These are phyloP conservation scores for Aegithalos caudatus DNA, from an alignment of 2,113 vertebrate genomes.

Conservation along the genomic window DNA sequence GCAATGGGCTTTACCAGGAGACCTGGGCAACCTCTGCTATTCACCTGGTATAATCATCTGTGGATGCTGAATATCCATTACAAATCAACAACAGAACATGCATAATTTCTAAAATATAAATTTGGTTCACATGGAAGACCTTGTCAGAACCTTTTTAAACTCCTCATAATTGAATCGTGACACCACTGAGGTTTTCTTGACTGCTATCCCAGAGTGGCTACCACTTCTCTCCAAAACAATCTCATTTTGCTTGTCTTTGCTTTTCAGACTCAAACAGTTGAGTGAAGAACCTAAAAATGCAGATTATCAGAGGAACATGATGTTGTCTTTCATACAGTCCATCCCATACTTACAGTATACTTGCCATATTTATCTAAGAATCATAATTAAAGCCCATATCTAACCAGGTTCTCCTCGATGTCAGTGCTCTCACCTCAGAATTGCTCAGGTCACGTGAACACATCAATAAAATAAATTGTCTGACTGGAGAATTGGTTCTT, in stretches of 20 bases:
- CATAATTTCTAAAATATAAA: background rate
- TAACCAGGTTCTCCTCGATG: background rate
- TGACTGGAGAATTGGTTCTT: background rate
- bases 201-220: background rate
- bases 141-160: background rate
- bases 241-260: background rate
- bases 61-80: background rate
- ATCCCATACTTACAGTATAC: background rate
- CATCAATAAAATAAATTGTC: background rate
- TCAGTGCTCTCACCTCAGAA: background rate
- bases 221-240: background rate
- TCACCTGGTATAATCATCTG: background rate
- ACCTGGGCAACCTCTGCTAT: background rate
- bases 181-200: background rate
- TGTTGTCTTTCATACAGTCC: background rate
- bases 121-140: background rate
- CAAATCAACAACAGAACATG: background rate
- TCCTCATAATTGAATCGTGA: background rate
- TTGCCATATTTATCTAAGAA: background rate
- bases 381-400: background rate
- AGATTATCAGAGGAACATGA: background rate
- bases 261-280: background rate
- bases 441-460: background rate
- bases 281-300: background rate
- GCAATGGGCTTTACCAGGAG: background rate